These are phyloP conservation scores for Etheostoma cragini DNA, from an alignment of 2,113 vertebrate species.

Conservation along the genomic window DNA sequence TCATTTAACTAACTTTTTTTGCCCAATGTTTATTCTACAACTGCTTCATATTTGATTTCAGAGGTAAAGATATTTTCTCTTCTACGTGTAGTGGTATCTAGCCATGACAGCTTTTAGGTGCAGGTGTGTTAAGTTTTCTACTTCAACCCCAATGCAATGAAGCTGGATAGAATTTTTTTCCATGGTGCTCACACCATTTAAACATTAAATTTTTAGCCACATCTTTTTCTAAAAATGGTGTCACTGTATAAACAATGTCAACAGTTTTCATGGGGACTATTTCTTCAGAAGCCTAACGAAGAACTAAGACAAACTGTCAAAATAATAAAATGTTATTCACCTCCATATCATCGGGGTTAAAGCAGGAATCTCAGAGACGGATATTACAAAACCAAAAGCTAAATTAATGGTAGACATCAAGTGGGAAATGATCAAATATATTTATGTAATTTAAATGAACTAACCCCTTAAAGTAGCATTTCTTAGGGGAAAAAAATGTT, in stretches of 20 bases:
- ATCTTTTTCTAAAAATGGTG: neutral
- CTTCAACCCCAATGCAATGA: neutral
- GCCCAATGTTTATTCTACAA: constrained; percentile 35
- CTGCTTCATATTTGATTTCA: constrained; percentile 50
- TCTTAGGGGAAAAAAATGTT: neutral
- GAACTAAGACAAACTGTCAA: neutral
- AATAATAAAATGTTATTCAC: neutral
- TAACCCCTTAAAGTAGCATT: neutral
- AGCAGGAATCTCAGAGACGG: neutral
- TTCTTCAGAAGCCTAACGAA: constrained; percentile 1
- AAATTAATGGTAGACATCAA: neutral
- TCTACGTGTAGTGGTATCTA: neutral
- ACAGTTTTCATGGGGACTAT: neutral
- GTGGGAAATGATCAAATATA: neutral
- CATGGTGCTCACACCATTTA: neutral
- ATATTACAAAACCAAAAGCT: constrained; percentile 3
- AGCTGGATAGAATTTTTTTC: neutral
- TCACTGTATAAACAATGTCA: neutral
- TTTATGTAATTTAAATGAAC: neutral
- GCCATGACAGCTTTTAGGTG: neutral
- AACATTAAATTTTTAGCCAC: neutral
- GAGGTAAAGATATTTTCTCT: neutral
- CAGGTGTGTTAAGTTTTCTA: neutral
- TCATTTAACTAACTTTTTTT: constrained; percentile 29
- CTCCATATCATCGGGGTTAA: neutral